Conservation (phyloP, 2,888 invertebrate genomes). For the Synergus umbraculus region DNA sequence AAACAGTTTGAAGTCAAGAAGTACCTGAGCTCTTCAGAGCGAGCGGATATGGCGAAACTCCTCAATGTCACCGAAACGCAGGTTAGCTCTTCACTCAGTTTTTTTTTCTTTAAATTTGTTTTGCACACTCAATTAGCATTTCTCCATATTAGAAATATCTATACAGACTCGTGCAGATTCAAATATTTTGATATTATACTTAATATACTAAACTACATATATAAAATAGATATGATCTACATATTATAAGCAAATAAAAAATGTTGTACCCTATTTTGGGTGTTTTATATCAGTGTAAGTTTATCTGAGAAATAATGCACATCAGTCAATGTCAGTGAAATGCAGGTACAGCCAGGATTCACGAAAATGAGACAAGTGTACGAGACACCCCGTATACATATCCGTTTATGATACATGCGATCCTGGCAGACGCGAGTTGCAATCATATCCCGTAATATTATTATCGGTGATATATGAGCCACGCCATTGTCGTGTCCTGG, state of each 20-base stretch:
- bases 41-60: slow-evolving; percentile 95
- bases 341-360: slow-evolving; percentile 9
- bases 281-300: neutral
- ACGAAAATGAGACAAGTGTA: slow-evolving; percentile 31
- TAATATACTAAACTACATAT: too few relatives aligned
- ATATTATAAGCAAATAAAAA: neutral
- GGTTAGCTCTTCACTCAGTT: slow-evolving; percentile 79
- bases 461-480: slow-evolving; percentile 63
- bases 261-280: neutral
- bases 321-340: slow-evolving; percentile 32
- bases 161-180: neutral
- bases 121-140: neutral
- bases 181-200: too few relatives aligned
- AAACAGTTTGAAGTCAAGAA: slow-evolving; percentile 97
- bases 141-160: neutral
- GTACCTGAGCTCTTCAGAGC: slow-evolving; percentile 95
- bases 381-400: slow-evolving; percentile 49
- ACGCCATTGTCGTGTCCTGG: slow-evolving; percentile 66
- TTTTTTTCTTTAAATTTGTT: neutral
- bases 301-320: slow-evolving; percentile 37
- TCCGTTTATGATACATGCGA: slow-evolving; percentile 50
- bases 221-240: too few relatives aligned
- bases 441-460: slow-evolving; percentile 58
- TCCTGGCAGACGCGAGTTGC: slow-evolving; percentile 56
- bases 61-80: slow-evolving; percentile 97